Evolutionary conservation across 2,888 invertebrate species (phyloP), one percentile per base, ranked within the genome.

Genomic region (Cerceris ruficornis): DNA sequence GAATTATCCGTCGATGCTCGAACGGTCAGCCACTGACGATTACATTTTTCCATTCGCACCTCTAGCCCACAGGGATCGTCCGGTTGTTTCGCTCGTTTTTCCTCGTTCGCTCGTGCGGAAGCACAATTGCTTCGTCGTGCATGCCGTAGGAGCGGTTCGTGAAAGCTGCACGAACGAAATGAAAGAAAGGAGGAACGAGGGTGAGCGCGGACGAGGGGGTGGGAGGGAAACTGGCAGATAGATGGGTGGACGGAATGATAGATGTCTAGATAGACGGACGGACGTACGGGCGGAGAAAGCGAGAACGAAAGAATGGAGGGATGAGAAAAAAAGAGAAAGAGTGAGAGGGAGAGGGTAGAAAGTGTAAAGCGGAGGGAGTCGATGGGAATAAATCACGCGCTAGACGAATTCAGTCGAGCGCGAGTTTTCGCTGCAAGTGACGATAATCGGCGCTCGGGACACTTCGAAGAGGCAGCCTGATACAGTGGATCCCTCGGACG

Each of bases 321-420:
- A n/a, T 42, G 46, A 46, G 11, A 46, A 46, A 46, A 6, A 46
- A 11, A 14, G 9, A 50, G 7, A 14, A 13, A 14, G 28, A 0
- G 14, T 28, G 41, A 43, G 11, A 7, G 61, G 41, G 66, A 39
- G n/a, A 15, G 13, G 43, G 41, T 13, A 43, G 4, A 9, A 17
- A 17, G n/a, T 52, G 17, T 13, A 17, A 15, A 13, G 42, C 41
- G 41, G n/a, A 5, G 9, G 42, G 55, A 39, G 9, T 61, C 15
- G 60, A 46, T 39, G 54, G 65, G 54, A 69, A 84, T 84, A 83
- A 83, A 83, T 81, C 76, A 74, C 71, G 67, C 71, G 65, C 11
- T 73, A 67, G 81, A 71, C 78, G 84, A 80, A 82, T 85, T 84
- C 77, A 80, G 79, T 85, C 69, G 83, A 77, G 71, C 77, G 71